Evolutionary conservation across 2,888 invertebrate species (phyloP).

Genomic region (Horisme vitalbata): DNA sequence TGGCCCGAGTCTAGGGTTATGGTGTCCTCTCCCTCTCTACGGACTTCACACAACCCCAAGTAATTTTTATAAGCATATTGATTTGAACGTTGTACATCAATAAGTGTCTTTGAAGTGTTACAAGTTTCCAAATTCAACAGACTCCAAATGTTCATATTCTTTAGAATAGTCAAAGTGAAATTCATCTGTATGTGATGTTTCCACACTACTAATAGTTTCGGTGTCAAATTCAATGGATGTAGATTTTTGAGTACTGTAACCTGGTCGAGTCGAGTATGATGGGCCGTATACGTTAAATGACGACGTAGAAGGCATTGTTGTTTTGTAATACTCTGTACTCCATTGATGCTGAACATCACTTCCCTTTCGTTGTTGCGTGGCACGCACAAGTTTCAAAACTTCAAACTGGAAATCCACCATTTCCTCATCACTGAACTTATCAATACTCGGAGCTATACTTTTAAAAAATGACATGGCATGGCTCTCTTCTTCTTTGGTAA

Average conservation of each 20-base stretch:
- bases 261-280: no score
- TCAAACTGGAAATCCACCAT: constrained; percentile 1
- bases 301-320: no score
- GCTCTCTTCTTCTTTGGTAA: background rate
- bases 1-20: no score
- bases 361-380: background rate
- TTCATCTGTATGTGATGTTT: no score
- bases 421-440: constrained; percentile 1
- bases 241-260: no score
- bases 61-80: background rate
- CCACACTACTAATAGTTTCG: no score
- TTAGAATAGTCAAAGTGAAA: no score
- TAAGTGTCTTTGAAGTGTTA: background rate
- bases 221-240: no score
- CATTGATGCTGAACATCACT: background rate
- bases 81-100: background rate
- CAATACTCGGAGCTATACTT: constrained; percentile 1
- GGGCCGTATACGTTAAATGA: no score
- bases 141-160: no score
- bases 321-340: background rate
- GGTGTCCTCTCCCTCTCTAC: no score
- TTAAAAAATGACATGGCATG: background rate
- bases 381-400: background rate
- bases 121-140: background rate
- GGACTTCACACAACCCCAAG: no score